Evolutionary conservation across 2,797 vertebrate genomes (phyloP).

Genomic region (Poliocrania exsul): DNA sequence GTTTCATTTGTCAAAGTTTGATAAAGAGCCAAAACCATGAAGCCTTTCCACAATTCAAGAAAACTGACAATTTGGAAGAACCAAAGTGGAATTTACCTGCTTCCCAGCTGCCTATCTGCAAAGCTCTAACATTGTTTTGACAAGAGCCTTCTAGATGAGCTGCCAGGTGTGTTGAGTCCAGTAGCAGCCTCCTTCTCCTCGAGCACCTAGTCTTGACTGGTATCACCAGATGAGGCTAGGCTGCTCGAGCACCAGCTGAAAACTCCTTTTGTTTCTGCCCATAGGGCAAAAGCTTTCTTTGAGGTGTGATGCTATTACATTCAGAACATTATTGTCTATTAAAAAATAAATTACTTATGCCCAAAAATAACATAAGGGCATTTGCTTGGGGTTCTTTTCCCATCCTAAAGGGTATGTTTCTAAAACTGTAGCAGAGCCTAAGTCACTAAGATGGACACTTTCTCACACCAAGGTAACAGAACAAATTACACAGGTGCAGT

Average conservation of each 20-base stretch:
- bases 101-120: background rate
- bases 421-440: background rate
- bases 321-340: background rate
- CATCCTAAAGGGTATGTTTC: background rate
- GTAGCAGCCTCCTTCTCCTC: background rate
- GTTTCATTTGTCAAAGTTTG: background rate
- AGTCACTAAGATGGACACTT: background rate
- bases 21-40: background rate
- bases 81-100: background rate
- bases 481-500: background rate
- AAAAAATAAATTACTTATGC: background rate
- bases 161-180: rapidly evolving
- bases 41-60: background rate
- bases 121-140: background rate
- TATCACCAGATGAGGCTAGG: background rate
- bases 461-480: background rate
- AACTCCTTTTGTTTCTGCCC: background rate
- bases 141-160: background rate
- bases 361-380: background rate
- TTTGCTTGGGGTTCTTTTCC: background rate
- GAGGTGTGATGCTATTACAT: background rate
- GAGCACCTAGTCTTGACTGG: background rate
- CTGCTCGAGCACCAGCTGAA: background rate
- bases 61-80: background rate
- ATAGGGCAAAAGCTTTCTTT: background rate